These are phyloP conservation scores for Daboia siamensis DNA, from an alignment of 2,113 vertebrate genomes.

Conservation along the genomic window DNA sequence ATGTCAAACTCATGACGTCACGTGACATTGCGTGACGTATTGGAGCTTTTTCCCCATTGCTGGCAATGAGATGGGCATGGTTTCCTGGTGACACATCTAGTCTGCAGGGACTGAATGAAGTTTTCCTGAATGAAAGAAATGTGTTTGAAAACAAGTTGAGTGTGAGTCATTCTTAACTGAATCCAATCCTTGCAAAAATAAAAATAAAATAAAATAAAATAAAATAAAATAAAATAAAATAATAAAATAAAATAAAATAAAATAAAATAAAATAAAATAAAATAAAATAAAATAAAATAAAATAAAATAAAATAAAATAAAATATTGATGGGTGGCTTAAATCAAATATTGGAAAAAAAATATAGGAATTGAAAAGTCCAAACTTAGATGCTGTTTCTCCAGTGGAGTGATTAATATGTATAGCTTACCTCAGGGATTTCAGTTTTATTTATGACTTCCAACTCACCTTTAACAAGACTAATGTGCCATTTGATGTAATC, in stretches of 20 bases:
- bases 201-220: too few species aligned
- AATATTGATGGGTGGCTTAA: fast-evolving
- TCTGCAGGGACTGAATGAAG: constrained; percentile 30
- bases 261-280: neutral
- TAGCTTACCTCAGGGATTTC: neutral
- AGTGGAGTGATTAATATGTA: neutral
- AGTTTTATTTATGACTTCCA: neutral
- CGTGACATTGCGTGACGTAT: too few species aligned
- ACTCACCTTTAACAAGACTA: neutral
- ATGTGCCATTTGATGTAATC: neutral
- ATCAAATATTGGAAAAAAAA: fast-evolving
- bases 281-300: neutral
- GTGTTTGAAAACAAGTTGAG: constrained; percentile 6
- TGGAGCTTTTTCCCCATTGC: too few species aligned
- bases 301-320: neutral
- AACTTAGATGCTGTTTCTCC: neutral
- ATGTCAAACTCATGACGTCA: too few species aligned
- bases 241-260: neutral
- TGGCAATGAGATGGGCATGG: too few species aligned
- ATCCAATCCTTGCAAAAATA: neutral
- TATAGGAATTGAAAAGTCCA: neutral
- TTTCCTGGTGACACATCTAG: too few species aligned
- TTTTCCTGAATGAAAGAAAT: constrained; percentile 45
- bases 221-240: too few species aligned
- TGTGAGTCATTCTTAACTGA: constrained; percentile 41